A percentile compares a stretch with the other conserved stretches of the same genome.
Conservation (phyloP, 2,113 vertebrate species). For the Delphinus delphis region DNA sequence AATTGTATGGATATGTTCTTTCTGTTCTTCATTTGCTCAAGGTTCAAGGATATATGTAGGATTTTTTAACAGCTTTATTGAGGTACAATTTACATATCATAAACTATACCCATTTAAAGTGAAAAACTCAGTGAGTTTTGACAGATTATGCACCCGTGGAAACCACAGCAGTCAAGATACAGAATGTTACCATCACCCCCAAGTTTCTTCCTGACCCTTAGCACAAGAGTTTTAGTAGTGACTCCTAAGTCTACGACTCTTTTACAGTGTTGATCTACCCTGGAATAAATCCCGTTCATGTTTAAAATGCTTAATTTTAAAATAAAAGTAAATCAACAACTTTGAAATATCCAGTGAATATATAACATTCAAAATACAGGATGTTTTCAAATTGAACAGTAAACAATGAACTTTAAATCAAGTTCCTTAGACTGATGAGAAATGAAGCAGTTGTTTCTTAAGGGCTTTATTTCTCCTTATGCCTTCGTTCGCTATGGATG, state of each 20-base stretch:
- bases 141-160: background rate
- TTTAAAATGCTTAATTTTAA: conserved; percentile 24
- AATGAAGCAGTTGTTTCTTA: conserved; percentile 29
- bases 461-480: background rate
- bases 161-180: background rate
- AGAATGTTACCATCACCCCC: background rate
- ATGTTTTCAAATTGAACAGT: background rate
- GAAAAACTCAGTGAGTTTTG: background rate
- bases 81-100: background rate
- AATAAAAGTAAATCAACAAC: background rate
- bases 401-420: background rate
- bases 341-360: background rate
- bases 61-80: background rate
- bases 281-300: background rate
- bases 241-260: background rate
- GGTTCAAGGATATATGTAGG: background rate
- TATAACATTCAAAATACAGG: conserved; percentile 13
- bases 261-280: background rate
- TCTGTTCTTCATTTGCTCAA: conserved; percentile 12
- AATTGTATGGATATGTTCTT: background rate
- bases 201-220: background rate
- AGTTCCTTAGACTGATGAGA: background rate
- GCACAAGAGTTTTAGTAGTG: background rate
- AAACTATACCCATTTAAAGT: background rate
- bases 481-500: background rate